Evolutionary conservation across 2,888 invertebrate genomes (phyloP).

Genomic region (Didymodactylos carnosus): DNA sequence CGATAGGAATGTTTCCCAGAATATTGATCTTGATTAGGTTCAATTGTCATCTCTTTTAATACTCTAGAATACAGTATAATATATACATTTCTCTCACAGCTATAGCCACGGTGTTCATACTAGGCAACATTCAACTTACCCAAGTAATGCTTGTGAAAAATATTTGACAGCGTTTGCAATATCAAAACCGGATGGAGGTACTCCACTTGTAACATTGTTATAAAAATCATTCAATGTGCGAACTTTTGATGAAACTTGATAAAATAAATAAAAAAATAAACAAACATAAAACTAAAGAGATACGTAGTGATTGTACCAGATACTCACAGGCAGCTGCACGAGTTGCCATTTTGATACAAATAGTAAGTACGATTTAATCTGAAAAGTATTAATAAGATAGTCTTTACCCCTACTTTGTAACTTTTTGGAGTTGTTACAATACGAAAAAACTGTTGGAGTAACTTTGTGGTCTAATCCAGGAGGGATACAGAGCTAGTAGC

Average conservation of each 20-base stretch:
- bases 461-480: too few relatives aligned
- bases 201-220: conserved; percentile 55
- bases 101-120: too few relatives aligned
- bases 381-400: too few relatives aligned
- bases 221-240: conserved; percentile 89
- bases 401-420: too few relatives aligned
- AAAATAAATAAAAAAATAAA: neutral
- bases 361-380: too few relatives aligned
- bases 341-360: too few relatives aligned
- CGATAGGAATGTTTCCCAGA: conserved; percentile 38
- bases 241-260: conserved; percentile 80
- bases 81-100: neutral
- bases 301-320: neutral
- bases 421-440: too few relatives aligned
- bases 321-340: neutral
- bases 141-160: conserved; percentile 82
- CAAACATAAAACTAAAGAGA: neutral
- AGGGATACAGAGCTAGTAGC: too few relatives aligned
- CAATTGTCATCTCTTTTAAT: neutral
- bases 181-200: conserved; percentile 65
- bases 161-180: conserved; percentile 92
- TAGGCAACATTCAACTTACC: conserved; percentile 50
- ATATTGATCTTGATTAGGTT: neutral
- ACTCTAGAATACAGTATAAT: neutral
- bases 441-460: too few relatives aligned